These are phyloP conservation scores for Pelecanus crispus DNA, from an alignment of 2,113 vertebrate genomes.

Conservation along the genomic window DNA sequence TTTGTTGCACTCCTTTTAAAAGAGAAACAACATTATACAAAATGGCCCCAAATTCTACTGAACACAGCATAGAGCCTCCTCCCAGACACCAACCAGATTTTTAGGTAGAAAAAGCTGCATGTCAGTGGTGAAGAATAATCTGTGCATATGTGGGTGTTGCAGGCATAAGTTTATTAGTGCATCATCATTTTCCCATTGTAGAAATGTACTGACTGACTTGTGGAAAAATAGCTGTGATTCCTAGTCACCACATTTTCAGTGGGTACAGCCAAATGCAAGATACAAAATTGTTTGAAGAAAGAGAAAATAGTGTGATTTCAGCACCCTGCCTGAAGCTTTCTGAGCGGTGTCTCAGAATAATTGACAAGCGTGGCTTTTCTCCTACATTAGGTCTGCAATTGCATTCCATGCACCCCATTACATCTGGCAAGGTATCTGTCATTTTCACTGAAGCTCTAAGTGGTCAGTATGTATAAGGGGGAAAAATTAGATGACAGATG, in stretches of 20 bases:
- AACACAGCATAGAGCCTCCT: neutral
- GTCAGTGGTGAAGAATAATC: neutral
- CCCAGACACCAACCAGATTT: neutral
- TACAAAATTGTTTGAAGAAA: slow-evolving; percentile 35
- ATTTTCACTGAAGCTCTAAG: slow-evolving; percentile 33
- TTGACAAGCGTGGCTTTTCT: slow-evolving; percentile 60
- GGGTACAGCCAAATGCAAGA: neutral
- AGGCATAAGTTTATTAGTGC: neutral
- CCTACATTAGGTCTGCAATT: slow-evolving; percentile 66
- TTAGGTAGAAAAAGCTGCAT: neutral
- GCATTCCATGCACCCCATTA: slow-evolving; percentile 56
- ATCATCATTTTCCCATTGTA: neutral
- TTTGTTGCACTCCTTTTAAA: neutral
- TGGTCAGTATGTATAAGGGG: neutral
- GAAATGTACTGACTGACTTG: neutral
- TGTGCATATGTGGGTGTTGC: neutral
- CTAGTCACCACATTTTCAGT: neutral
- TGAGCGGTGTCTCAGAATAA: slow-evolving; percentile 54
- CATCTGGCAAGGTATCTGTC: slow-evolving; percentile 41
- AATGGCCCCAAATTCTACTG: neutral
- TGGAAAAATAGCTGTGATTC: neutral
- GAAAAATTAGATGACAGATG: neutral
- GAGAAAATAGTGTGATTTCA: slow-evolving; percentile 13
- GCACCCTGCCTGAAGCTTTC: slow-evolving; percentile 8
- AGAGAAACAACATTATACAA: neutral